Evolutionary conservation across 2,888 invertebrate species (phyloP).

Genomic region (Eupithecia inturbata): DNA sequence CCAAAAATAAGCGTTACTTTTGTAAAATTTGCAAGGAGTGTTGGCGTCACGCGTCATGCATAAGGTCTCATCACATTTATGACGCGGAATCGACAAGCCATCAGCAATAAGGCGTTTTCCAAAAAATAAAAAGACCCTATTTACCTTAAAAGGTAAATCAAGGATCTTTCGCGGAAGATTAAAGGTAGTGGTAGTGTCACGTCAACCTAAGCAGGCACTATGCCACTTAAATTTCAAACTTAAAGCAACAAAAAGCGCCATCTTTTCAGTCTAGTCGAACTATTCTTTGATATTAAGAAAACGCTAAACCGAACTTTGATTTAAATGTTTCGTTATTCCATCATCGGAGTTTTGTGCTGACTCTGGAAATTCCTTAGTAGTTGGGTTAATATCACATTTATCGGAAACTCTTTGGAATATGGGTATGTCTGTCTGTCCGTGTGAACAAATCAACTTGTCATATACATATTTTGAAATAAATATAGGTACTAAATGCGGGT

Average conservation of each 20-base stretch:
- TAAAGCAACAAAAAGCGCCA: no score
- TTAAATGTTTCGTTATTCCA: neutral
- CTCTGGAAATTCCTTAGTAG: neutral
- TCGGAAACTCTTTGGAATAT: neutral
- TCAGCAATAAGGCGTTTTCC: no score
- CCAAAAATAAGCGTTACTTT: neutral
- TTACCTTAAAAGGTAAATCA: no score
- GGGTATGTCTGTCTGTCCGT: conserved; percentile 12
- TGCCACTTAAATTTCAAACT: no score
- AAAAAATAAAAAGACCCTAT: no score
- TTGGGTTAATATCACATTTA: neutral
- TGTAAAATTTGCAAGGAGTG: neutral
- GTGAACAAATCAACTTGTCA: neutral
- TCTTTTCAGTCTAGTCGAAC: no score
- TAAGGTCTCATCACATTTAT: neutral
- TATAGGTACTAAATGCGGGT: neutral
- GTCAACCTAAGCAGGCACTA: no score
- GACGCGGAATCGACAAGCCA: neutral
- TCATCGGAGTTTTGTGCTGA: neutral
- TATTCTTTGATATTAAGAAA: no score
- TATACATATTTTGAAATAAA: neutral
- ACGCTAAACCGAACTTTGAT: neutral
- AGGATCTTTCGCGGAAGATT: no score
- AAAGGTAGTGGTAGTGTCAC: no score
- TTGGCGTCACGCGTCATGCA: neutral